These are phyloP conservation scores for Numenius arquata DNA, from an alignment of 2,113 vertebrate species.

Conservation along the genomic window DNA sequence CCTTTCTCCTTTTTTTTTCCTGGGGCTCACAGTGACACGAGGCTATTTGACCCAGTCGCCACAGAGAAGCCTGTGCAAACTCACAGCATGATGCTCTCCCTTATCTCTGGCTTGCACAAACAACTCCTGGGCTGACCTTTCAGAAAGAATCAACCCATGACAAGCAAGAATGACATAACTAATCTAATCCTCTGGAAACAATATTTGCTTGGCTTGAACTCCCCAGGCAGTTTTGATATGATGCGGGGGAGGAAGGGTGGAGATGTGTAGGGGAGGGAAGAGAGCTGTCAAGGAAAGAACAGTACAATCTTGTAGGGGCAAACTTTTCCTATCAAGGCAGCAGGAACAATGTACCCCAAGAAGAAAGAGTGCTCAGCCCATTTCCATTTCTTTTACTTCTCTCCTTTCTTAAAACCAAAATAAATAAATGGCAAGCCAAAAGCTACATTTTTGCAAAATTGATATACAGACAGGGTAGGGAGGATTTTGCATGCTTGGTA, in stretches of 20 bases:
- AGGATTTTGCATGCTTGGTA: background rate
- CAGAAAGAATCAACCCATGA: background rate
- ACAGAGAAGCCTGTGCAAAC: background rate
- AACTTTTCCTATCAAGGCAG: background rate
- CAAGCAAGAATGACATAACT: background rate
- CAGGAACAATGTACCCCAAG: background rate
- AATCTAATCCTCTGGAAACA: background rate
- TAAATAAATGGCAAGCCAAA: background rate
- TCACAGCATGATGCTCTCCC: background rate
- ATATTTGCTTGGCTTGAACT: background rate
- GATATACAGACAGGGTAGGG: background rate
- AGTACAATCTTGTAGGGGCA: background rate
- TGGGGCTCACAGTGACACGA: background rate
- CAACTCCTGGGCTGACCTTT: background rate
- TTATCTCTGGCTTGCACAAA: conserved; percentile 36
- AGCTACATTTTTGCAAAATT: background rate
- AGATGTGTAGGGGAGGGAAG: background rate
- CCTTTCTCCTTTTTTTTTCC: background rate
- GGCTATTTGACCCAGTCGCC: background rate
- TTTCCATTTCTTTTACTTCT: background rate
- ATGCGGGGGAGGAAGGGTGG: background rate
- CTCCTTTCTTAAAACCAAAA: background rate
- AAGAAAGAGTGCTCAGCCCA: background rate
- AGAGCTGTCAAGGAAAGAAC: background rate
- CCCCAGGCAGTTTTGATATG: background rate